Evolutionary conservation across 2,113 vertebrate species (phyloP), one percentile per base, ranked within the genome.

Genomic region (Sander lucioperca): DNA sequence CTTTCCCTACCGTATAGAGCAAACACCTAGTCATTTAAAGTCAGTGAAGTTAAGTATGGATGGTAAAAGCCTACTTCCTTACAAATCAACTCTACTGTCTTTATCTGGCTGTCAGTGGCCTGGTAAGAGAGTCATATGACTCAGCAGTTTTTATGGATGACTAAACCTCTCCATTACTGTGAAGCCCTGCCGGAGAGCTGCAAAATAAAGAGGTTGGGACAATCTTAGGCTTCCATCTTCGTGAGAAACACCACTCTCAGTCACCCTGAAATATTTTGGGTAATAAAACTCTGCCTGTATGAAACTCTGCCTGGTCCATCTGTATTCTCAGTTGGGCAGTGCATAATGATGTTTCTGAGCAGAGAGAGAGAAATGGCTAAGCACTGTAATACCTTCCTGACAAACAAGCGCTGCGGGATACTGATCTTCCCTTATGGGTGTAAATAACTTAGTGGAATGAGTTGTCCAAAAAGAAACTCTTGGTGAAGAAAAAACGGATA

Each of bases 341-440:
- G 48, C 67, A 80, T 85, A 81, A 89, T 90, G 87, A 88, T 81
- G 77, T 87, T 91, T 90, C 84, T 84, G 79, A 87, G 82, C 84
- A 57, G 61, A 74, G 67, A 63, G 67, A 63, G 86, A 94, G 84
- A 91, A 93, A 94, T 91, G 88, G 59, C 67, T 61, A 77, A 78
- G 78, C 75, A 80, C 69, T 48, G 51, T 79, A 88, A 88, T 76
- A 80, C 80, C 74, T 87, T 85, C 81, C 81, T 47, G 68, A 87
- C 72, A 75, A 83, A 76, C 33, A 65, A 79, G 56, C 68, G 12
- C 56, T 53, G 85, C 33, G 57, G 86, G 90, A 90, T 88, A 83
- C 84, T 87, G 87, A 91, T 88, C 77, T 59, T 21, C 73, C 69
- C 3, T 23, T 23, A 43, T 39, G 53, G 21, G 12, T 59, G 62